Percentiles rank a stretch among this genome's conserved stretches.
Evolutionary conservation across 1,140 invertebrate species (phyloP).

Genomic region (Drosophila biarmipes): DNA sequence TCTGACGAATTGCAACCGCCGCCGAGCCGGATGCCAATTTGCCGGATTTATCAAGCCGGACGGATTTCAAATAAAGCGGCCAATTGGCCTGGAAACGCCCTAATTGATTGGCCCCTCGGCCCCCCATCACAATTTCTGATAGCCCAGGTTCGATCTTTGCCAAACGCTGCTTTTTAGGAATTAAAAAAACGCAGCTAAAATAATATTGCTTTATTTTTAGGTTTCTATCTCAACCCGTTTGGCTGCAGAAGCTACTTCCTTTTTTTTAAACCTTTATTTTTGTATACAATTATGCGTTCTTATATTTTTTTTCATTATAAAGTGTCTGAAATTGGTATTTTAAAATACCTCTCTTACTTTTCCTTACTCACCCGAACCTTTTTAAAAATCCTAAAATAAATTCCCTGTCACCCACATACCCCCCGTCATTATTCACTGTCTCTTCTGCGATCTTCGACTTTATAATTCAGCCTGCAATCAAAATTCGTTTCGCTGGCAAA

Average conservation of each 20-base stretch:
- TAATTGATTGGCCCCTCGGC: conserved; percentile 2
- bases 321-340: too few relatives aligned
- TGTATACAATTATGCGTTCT: too few relatives aligned
- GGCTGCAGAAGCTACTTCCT: too few relatives aligned
- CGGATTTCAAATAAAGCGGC: not conserved
- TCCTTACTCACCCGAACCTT: not conserved
- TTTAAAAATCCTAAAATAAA: not conserved
- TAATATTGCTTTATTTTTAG: too few relatives aligned
- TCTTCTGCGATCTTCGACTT: not conserved
- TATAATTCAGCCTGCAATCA: conserved; percentile 44
- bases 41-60: not conserved
- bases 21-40: conserved; percentile 20
- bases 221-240: too few relatives aligned
- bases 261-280: too few relatives aligned
- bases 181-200: too few relatives aligned
- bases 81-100: conserved; percentile 1
- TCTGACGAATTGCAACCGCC: conserved; percentile 3
- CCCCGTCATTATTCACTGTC: conserved; percentile 34
- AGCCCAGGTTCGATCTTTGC: too few relatives aligned
- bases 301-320: too few relatives aligned
- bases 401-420: not conserved
- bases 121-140: not conserved
- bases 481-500: conserved; percentile 63
- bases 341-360: too few relatives aligned
- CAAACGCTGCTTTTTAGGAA: too few relatives aligned